Conservation (phyloP, 2,797 vertebrate genomes). For the Rhyacichthys aspro region DNA sequence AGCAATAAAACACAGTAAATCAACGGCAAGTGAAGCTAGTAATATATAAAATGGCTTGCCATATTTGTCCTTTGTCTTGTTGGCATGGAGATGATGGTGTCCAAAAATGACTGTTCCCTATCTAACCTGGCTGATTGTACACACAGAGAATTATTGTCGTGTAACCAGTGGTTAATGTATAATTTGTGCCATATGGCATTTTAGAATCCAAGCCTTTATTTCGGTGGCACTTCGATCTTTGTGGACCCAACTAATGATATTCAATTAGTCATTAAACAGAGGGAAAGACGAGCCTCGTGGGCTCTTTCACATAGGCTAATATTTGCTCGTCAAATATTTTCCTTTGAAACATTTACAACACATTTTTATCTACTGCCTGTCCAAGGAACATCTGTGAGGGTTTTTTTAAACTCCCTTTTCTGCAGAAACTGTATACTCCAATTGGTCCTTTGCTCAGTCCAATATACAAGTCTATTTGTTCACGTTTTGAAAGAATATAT, state of each 20-base stretch:
- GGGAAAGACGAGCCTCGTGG: slow-evolving; percentile 82
- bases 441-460: slow-evolving; percentile 75
- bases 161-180: slow-evolving; percentile 92
- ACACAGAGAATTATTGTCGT: slow-evolving; percentile 75
- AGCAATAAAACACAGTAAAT: slow-evolving; percentile 64
- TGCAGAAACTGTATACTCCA: slow-evolving; percentile 78
- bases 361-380: slow-evolving; percentile 84
- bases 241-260: slow-evolving; percentile 90
- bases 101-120: slow-evolving; percentile 70
- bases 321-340: slow-evolving; percentile 99
- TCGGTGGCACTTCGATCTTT: slow-evolving; percentile 83
- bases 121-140: slow-evolving; percentile 67
- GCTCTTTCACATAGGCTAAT: slow-evolving; percentile 88
- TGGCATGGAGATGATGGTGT: slow-evolving; percentile 82
- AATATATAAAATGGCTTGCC: slow-evolving; percentile 66
- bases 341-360: slow-evolving; percentile 89
- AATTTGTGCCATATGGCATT: slow-evolving; percentile 98
- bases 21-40: slow-evolving; percentile 46
- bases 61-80: slow-evolving; percentile 69
- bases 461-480: slow-evolving; percentile 85
- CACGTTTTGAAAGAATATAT: slow-evolving; percentile 85
- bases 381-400: slow-evolving; percentile 88
- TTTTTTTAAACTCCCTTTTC: slow-evolving; percentile 78
- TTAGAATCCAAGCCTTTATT: slow-evolving; percentile 82
- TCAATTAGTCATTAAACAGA: slow-evolving; percentile 92